Conservation (phyloP, 2,888 invertebrate species). For the Xanthorhoe spadicearia region DNA sequence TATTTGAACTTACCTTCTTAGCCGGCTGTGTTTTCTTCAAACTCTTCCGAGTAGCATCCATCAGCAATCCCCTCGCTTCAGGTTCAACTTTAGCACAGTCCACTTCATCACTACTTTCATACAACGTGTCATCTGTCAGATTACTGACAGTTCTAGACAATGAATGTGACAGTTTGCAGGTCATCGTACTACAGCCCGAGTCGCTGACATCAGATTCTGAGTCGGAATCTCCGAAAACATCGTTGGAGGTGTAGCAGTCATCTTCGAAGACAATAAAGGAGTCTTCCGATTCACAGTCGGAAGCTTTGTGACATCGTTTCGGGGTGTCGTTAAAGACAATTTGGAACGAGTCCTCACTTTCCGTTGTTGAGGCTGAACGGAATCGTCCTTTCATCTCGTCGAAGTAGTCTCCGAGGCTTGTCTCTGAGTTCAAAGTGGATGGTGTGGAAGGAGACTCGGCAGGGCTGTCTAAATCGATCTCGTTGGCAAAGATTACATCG, state of each 20-base stretch:
- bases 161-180: constrained; percentile 53
- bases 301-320: constrained; percentile 55
- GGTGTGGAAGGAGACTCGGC: constrained; percentile 53
- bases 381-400: constrained; percentile 74
- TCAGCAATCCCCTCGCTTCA: constrained; percentile 55
- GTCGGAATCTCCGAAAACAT: constrained; percentile 64
- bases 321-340: constrained; percentile 73
- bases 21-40: constrained; percentile 57
- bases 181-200: constrained; percentile 57
- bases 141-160: constrained; percentile 71
- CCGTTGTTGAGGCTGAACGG: constrained; percentile 56
- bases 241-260: constrained; percentile 72
- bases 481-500: constrained; percentile 61
- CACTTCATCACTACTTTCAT: constrained; percentile 68
- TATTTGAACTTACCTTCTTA: constrained; percentile 62
- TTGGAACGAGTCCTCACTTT: constrained; percentile 77
- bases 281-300: constrained; percentile 85
- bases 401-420: constrained; percentile 56
- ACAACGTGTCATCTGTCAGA: constrained; percentile 71
- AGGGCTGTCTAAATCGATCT: constrained; percentile 58
- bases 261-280: constrained; percentile 84
- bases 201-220: constrained; percentile 56
- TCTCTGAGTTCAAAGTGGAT: constrained; percentile 22
- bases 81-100: constrained; percentile 57
- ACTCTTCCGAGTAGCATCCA: constrained; percentile 60